Base-by-base conservation (phyloP, 2,888 invertebrate species). In the Drosophila flavopinicola region DNA sequence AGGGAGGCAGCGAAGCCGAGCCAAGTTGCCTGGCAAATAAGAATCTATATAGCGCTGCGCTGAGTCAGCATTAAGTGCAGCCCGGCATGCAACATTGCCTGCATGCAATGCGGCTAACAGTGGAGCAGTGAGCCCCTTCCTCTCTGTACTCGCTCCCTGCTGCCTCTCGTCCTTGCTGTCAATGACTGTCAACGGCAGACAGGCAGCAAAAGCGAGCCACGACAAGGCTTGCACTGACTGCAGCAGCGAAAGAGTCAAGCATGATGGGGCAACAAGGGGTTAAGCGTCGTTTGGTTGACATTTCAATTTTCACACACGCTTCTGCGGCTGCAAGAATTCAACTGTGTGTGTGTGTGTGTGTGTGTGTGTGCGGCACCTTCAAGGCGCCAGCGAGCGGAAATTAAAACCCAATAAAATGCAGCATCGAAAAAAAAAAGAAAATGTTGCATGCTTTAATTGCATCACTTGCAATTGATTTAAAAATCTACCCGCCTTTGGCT, bases 41-140 rank as follows among this genome's bases (percentile, higher is more conserved):
- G 77, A 72, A 77, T 84, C 65, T 73, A 75, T 47, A 58, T 20
- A 20, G 20, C n/a, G n/a, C n/a, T n/a, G 66, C 67, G 75, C 66
- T 73, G 80, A 78, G 75, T 85, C 78, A 82, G 82, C 82, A 85
- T 78, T 85, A 72, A 82, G 76, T 76, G 82, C 82, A 74, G 70
- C 66, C 25, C 47, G 66, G 66, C 82, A 82, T 82, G 82, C 85
- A 82, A 85, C 82, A 82, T 82, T 76, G 76, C 64, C 52, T 69
- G 64, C 78, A 68, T 72, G 78, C 75, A 64, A 77, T 61, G 64
- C 65, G 52, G 58, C 59, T 54, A 49, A 49, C 48, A 54, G 45
- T n/a, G n/a, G n/a, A n/a, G n/a, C n/a, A 20, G 37, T 27, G 24
- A 29, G 13, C 1, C n/a, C 10, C 1, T 6, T 23, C 6, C 27